phyloP scores from a whole-genome alignment of 2,113 vertebrate genomes.

The Nansenia antarctica region DNA sequence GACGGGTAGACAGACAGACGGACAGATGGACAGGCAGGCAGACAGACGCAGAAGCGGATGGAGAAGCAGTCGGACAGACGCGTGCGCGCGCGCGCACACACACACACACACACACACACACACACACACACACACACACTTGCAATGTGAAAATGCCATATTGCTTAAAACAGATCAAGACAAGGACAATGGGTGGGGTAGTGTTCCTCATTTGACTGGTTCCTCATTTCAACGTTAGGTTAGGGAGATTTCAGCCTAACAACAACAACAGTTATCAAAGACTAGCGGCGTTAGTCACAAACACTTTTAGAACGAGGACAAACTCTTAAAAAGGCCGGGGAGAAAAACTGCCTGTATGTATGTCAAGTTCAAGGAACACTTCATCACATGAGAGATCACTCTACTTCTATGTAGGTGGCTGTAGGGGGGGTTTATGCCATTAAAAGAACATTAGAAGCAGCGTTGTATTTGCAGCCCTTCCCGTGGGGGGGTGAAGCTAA shows the following conservation, averaged over 20 bases:
- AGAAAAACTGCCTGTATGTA: no score
- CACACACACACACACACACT: background rate
- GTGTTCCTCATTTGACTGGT: background rate
- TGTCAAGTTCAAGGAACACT: background rate
- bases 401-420: conserved; percentile 36
- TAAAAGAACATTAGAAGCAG: conserved; percentile 45
- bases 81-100: background rate
- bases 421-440: conserved; percentile 45
- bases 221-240: background rate
- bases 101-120: background rate
- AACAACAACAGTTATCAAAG: no score
- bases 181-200: background rate
- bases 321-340: no score
- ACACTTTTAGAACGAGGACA: no score
- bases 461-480: conserved; percentile 55
- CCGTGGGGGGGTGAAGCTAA: conserved; percentile 59
- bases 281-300: no score
- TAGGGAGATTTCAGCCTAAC: background rate
- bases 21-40: no score
- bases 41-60: background rate
- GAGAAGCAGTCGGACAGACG: background rate
- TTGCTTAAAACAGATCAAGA: background rate
- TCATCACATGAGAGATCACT: background rate
- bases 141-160: background rate
- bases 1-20: no score